Conservation (phyloP, 2,888 invertebrate species). For the Pocota personata region DNA sequence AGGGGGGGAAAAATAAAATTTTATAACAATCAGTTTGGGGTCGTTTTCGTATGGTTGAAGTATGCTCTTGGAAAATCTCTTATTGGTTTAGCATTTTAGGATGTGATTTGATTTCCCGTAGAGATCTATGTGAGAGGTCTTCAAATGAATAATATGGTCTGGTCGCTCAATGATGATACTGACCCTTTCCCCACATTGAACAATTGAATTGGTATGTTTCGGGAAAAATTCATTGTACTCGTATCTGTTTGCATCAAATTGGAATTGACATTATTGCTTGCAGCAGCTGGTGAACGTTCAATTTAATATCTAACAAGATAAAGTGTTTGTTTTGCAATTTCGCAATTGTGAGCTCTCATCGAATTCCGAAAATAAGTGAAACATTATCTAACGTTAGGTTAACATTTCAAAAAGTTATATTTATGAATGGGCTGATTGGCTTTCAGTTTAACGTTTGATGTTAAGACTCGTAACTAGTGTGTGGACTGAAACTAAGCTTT, state of each 20-base stretch:
- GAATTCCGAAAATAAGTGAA: too few species aligned
- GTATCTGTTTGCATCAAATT: slow-evolving; percentile 4
- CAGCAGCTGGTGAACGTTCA: neutral
- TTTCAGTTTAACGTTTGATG: too few species aligned
- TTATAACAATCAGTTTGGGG: slow-evolving; percentile 15
- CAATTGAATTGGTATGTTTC: slow-evolving; percentile 1
- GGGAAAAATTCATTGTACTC: neutral
- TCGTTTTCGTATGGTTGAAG: neutral
- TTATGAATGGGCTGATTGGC: too few species aligned
- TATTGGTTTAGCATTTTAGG: slow-evolving; percentile 24
- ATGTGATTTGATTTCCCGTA: slow-evolving; percentile 28
- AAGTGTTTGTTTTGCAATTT: neutral
- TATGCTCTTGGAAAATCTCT: neutral
- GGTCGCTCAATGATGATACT: slow-evolving; percentile 13
- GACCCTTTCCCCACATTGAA: neutral
- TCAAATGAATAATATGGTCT: slow-evolving; percentile 3
- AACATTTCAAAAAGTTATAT: too few species aligned
- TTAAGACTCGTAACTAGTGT: too few species aligned
- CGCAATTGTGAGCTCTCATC: too few species aligned
- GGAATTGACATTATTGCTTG: neutral
- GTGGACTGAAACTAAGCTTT: too few species aligned
- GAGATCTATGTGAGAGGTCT: neutral
- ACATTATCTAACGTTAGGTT: too few species aligned
- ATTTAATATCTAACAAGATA: neutral
- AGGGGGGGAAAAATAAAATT: neutral